Evolutionary conservation across 2,888 invertebrate genomes (phyloP), one percentile per base, ranked within the genome.

Genomic region (Sabatieria punctata): DNA sequence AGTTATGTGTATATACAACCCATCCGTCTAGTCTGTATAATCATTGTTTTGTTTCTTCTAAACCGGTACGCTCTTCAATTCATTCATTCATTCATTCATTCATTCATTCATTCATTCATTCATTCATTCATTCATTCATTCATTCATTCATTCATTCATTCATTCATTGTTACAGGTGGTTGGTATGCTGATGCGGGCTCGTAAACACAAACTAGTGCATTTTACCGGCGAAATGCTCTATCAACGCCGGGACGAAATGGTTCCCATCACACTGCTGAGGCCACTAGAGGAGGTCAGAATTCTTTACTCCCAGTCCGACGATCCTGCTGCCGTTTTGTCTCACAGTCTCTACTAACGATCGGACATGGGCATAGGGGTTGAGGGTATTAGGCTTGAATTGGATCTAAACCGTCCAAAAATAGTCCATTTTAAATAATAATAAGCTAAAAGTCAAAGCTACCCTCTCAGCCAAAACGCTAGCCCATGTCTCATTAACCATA

Each of bases 221-320:
- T 95, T 97, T 64, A 88, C 91, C 67, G 91, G 91, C 45, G 93
- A 95, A 74, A 84, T 84, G 65, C 71, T 95, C 51, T 95, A 85
- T 65, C 93, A 93, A 75, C 78, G 89, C 65, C 77, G 84, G 49
- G 95, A 97, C 61, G 93, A 97, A 55, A 76, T 88, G 58, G 86
- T 86, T 0, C 79, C 86, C 0, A 79, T 95, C 42, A 81, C 81
- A 56, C 72, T 93, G 50, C 64, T 83, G 51, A 79, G 79, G 62
- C 74, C 83, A 0, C 79, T 85, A 3, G 65, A 68, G 4, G 81
- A 83, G 57, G 80, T 85, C 51, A 73, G 79, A 6, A 4, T 2
- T 6, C 3, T 38, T 4, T 38, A 38, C 23, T 3, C 3, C 3
- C 38, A 38, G 38, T 22, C 21, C 4, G 38, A 38, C 15, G 38